Evolutionary conservation across 2,888 invertebrate species (phyloP).

Genomic region (Drosophila formosana): DNA sequence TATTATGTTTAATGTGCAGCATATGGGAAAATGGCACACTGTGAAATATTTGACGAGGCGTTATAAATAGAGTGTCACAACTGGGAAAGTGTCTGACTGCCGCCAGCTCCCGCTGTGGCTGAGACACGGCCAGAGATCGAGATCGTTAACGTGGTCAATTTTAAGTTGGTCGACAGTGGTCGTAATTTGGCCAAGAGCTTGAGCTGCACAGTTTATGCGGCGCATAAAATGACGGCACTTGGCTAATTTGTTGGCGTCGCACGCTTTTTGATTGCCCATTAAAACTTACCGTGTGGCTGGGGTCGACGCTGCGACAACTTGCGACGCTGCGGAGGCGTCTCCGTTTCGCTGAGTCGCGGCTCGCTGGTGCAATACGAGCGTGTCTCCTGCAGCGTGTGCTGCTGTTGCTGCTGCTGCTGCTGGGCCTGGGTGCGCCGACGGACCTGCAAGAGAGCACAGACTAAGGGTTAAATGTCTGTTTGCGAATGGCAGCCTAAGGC

Average conservation of each 20-base stretch:
- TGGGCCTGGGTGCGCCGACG: constrained; percentile 83
- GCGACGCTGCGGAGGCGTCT: constrained; percentile 87
- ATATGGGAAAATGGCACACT: neutral
- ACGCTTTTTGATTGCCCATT: constrained; percentile 60
- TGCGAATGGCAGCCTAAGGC: constrained; percentile 20
- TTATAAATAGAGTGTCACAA: constrained; percentile 15
- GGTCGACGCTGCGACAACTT: constrained; percentile 85
- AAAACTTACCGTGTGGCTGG: constrained; percentile 83
- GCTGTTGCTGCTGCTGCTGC: constrained; percentile 82
- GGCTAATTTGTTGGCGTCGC: constrained; percentile 66
- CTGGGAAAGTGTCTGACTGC: constrained; percentile 13
- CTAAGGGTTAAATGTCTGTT: constrained; percentile 3
- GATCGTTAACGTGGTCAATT: constrained; percentile 48
- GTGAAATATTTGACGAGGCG: constrained; percentile 6
- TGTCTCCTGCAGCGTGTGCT: constrained; percentile 83
- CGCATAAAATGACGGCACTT: constrained; percentile 58
- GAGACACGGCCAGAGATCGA: constrained; percentile 7
- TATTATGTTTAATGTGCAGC: neutral
- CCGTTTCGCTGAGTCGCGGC: constrained; percentile 87
- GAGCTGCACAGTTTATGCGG: constrained; percentile 51
- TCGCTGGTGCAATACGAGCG: constrained; percentile 88
- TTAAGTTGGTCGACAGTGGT: constrained; percentile 40
- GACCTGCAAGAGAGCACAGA: constrained; percentile 73
- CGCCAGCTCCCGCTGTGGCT: constrained; percentile 29
- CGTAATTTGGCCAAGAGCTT: constrained; percentile 69